Percentiles rank a stretch among this genome's conserved stretches.
Conservation (phyloP, 2,797 vertebrate genomes). For the Spheniscus humboldti region DNA sequence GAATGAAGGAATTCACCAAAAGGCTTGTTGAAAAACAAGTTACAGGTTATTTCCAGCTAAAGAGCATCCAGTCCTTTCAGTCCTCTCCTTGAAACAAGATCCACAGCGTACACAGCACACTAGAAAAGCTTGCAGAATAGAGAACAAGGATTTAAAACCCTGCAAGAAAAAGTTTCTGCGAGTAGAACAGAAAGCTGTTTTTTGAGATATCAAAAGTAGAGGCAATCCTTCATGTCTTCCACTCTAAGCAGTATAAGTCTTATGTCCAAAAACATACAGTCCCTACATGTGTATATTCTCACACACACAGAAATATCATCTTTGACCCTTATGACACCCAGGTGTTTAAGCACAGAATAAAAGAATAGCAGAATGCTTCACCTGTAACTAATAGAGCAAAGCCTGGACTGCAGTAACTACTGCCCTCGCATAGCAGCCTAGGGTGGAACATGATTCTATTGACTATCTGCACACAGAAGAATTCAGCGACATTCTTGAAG, state of each 20-base stretch:
- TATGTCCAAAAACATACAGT: background rate
- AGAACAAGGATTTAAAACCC: background rate
- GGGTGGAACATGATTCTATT: background rate
- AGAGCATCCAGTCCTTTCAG: background rate
- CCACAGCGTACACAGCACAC: background rate
- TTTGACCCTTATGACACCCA: background rate
- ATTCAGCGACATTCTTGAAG: background rate
- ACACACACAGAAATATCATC: background rate
- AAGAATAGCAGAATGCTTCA: background rate
- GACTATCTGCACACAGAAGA: background rate
- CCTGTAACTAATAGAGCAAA: background rate
- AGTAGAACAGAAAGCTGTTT: background rate
- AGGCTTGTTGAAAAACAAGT: background rate
- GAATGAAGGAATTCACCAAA: background rate
- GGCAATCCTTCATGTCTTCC: background rate
- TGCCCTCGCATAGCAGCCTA: rapidly evolving
- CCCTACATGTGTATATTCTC: background rate
- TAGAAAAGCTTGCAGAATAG: background rate
- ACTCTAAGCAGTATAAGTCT: background rate
- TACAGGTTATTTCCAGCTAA: background rate
- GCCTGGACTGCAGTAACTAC: background rate
- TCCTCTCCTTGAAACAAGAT: background rate
- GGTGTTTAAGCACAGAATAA: background rate
- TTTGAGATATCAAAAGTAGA: background rate
- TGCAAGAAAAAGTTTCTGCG: background rate